Base-by-base conservation (phyloP, 37 sponge, comb jelly and placozoan genomes). In the Ephydatia muelleri region DNA sequence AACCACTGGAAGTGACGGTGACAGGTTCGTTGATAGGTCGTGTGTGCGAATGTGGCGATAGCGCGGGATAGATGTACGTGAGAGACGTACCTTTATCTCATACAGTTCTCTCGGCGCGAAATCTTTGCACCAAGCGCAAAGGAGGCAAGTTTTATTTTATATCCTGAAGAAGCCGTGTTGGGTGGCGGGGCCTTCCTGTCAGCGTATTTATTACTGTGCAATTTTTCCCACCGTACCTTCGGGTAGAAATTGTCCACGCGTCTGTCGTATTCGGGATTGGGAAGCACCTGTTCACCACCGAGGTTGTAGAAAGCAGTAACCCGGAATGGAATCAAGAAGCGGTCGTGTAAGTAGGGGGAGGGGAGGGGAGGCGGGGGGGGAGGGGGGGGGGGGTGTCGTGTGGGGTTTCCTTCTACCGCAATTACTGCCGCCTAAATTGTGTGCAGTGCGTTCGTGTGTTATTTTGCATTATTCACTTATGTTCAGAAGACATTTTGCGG, bases 271-370 rank as follows among this genome's bases (percentile, higher is more conserved):
- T 95, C 77, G 93, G 94, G 2, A 2, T 93, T 30, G 94, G 96
- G 23, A 95, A 95, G 74, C 82, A 82, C 26, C 71, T 47, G 49
- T 95, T 84, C 75, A 76, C 68, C 12, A 95, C 96, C 1, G 88
- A 89, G 43, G 86, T 82, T 25, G 68, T 95, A 3, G 82, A 88
- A 49, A 83, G 86, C 78, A 89, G 81, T 48, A 69, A 37, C 23
- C 96, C 96, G 14, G 72, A 76, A 39, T 95, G 96, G 96, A 93
- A 91, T 29, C 87, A 95, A 49, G 96, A 95, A 66, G 92, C 91
- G 0, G 65, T 48, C 29, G 74, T 95, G 96, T 95, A 69, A 80
- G 87, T 82, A n/a, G 39, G 72, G 23, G n/a, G n/a, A n/a, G n/a
- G n/a, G n/a, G n/a, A n/a, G n/a, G n/a, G n/a, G n/a, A n/a, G 31